Percentiles rank a stretch among this genome's conserved stretches.
These are phyloP conservation scores for Folsomia manolachei DNA, from an alignment of 2,888 invertebrate species.

Conservation along the genomic window DNA sequence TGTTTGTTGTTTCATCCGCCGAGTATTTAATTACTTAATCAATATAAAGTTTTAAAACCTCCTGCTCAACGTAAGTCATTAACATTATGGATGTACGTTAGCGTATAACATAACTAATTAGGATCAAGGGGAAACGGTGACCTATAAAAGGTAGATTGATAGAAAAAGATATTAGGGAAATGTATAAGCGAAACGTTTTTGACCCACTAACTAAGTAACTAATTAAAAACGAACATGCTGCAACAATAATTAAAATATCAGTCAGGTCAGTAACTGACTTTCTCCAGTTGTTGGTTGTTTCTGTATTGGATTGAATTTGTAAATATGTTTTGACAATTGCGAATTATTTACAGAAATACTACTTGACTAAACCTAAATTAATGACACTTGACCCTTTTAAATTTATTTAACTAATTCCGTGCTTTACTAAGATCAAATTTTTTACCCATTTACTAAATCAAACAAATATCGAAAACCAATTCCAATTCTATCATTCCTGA, in stretches of 20 bases:
- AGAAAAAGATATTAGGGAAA: conserved; percentile 14
- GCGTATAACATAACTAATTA: conserved; percentile 1
- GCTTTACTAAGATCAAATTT: neutral
- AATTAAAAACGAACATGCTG: conserved; percentile 19
- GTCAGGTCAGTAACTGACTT: too few relatives aligned
- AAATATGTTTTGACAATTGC: conserved; percentile 17
- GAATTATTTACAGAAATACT: neutral
- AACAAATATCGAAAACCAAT: neutral
- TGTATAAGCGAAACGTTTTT: conserved; percentile 16
- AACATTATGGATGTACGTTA: too few relatives aligned
- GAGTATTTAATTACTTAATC: too few relatives aligned
- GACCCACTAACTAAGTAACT: conserved; percentile 1
- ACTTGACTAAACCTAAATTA: neutral
- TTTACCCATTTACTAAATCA: neutral
- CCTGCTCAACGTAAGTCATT: conserved; percentile 42
- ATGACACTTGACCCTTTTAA: neutral
- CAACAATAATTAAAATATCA: conserved; percentile 21
- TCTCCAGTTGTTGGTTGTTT: too few relatives aligned
- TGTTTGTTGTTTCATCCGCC: neutral
- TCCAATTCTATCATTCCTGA: neutral
- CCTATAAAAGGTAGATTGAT: neutral
- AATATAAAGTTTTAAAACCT: conserved; percentile 30
- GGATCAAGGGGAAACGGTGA: conserved; percentile 7
- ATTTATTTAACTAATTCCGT: neutral
- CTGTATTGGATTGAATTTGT: neutral